Evolutionary conservation across 2,113 vertebrate genomes (phyloP).

Genomic region (Coryphaenoides rupestris): DNA sequence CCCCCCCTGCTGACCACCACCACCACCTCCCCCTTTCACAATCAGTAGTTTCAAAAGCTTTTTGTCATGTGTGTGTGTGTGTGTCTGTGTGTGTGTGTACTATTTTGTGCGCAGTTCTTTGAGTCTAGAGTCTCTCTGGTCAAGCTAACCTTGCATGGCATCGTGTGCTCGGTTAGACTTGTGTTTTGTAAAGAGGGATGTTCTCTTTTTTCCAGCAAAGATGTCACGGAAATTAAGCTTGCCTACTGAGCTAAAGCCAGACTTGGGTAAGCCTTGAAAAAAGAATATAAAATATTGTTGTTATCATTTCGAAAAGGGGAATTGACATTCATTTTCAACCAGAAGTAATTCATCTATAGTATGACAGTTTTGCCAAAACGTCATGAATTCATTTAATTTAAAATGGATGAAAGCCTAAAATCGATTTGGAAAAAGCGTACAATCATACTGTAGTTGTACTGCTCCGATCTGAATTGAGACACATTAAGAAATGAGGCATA

Average conservation of each 20-base stretch:
- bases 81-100: not conserved
- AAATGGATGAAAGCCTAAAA: conserved; percentile 15
- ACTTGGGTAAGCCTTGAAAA: conserved; percentile 94
- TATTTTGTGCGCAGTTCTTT: conserved; percentile 40
- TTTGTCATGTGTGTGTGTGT: conserved; percentile 28
- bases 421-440: too few relatives aligned
- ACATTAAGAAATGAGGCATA: too few relatives aligned
- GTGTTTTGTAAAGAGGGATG: conserved; percentile 87
- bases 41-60: conserved; percentile 31
- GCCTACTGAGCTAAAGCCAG: conserved; percentile 99
- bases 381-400: conserved; percentile 25
- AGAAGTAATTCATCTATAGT: not conserved
- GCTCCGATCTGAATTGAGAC: too few relatives aligned
- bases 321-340: not conserved
- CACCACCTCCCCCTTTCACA: not conserved
- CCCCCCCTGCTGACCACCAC: conserved; percentile 13
- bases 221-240: conserved; percentile 99
- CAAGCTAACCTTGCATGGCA: conserved; percentile 72
- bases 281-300: not conserved
- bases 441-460: too few relatives aligned
- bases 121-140: conserved; percentile 23
- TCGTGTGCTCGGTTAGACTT: conserved; percentile 65
- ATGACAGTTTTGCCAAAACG: too few relatives aligned
- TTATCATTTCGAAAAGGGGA: not conserved
- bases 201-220: conserved; percentile 98